Evolutionary conservation across 2,888 invertebrate genomes (phyloP), one percentile per base, ranked within the genome.

Genomic region (Coenonympha arcania): DNA sequence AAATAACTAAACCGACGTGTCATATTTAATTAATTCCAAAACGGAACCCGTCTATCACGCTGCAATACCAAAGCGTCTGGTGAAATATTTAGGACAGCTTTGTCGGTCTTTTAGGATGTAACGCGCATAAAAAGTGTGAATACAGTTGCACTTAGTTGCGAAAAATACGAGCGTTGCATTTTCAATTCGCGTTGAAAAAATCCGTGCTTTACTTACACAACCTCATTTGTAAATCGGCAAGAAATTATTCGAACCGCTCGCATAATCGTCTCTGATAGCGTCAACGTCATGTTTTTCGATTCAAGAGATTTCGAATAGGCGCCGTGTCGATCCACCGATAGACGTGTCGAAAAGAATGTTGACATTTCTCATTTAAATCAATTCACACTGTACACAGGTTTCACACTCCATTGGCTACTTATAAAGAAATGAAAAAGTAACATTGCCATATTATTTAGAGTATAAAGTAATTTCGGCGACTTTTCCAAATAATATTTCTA

Each of bases 121-220:
- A 62, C 52, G 51, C 61, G 65, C 63, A 69, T 69, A 73, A 72
- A 73, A 76, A 76, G 62, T 60, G 50, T 54, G 60, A 59, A 53
- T 44, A 50, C 46, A 60, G 64, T 74, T 73, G 73, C 69, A 73
- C 63, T 69, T 11, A 16, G 56, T 75, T 75, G 62, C 73, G 69
- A 74, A 67, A 74, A 71, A 59, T 50, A 61, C 61, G 52, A 62
- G 59, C 51, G 62, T 71, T 72, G 71, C 74, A 73, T 71, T 62
- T 62, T 59, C 59, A 54, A 63, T 61, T 66, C 61, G 63, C 56
- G 62, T 62, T 65, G 59, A 62, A 58, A 57, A 70, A 66, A 68
- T 68, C 19, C 13, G 39, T 46, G 33, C 46, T 49, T 50, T 50
- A 42, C 47, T 62, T 61, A 48, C 61, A 60, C 52, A 64, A 62